These are phyloP conservation scores for Sepiola atlantica DNA, from an alignment of 2,888 invertebrate genomes.

Conservation along the genomic window DNA sequence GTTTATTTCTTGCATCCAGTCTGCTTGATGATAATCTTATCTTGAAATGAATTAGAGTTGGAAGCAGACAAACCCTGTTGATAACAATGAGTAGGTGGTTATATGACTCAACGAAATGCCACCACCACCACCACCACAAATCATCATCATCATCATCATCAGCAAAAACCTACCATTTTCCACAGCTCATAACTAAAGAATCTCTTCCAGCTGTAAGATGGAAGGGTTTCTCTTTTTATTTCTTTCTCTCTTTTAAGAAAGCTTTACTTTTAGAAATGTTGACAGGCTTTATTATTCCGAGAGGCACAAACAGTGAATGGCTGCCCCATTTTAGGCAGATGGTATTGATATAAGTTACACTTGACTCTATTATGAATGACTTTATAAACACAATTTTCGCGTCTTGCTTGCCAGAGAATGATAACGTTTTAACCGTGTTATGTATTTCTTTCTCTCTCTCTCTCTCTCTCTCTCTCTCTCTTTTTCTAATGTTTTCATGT, in stretches of 20 bases:
- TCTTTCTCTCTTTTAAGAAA: not conserved
- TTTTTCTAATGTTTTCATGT: not conserved
- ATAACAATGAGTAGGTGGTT: not conserved
- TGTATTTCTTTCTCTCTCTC: not conserved
- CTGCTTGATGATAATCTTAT: slow-evolving; percentile 1
- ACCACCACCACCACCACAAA: not conserved
- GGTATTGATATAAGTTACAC: not conserved
- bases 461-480: too few relatives aligned
- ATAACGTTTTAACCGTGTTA: not conserved
- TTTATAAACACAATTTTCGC: not conserved
- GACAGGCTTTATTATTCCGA: slow-evolving; percentile 12
- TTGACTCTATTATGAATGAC: not conserved
- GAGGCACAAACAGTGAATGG: not conserved
- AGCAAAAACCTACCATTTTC: not conserved
- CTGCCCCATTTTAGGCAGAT: not conserved
- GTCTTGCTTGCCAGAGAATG: not conserved
- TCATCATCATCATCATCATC: too few relatives aligned
- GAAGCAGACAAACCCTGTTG: not conserved
- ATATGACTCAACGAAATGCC: not conserved
- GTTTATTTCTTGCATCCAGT: not conserved
- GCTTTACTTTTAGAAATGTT: slow-evolving; percentile 19
- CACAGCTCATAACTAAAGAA: not conserved
- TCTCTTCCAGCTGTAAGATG: not conserved
- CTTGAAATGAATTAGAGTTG: not conserved
- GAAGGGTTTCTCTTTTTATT: not conserved